Percentiles rank a stretch among this genome's conserved stretches.
phyloP scores from a whole-genome alignment of 2,888 invertebrate species.

The Troides aeacus region DNA sequence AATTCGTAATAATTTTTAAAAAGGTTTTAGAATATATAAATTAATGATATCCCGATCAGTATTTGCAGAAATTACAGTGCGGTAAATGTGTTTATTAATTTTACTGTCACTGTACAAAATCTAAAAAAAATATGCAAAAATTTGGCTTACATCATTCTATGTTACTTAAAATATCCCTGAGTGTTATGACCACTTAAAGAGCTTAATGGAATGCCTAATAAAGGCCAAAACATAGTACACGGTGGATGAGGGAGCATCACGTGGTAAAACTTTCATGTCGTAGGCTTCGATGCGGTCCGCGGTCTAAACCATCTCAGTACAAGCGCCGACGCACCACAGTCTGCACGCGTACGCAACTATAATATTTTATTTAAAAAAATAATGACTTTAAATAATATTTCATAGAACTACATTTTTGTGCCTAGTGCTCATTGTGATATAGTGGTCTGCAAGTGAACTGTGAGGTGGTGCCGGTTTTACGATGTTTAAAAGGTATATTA shows the following conservation, averaged over 20 bases:
- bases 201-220: conserved; percentile 9
- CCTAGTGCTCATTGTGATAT: conserved; percentile 22
- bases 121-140: not conserved
- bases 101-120: not conserved
- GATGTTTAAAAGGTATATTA: conserved; percentile 26
- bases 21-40: too few relatives aligned
- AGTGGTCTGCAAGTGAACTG: conserved; percentile 25
- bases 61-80: too few relatives aligned
- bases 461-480: conserved; percentile 15
- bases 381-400: conserved; percentile 14
- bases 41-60: too few relatives aligned
- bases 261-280: conserved; percentile 42
- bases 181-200: not conserved
- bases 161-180: not conserved
- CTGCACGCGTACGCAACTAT: conserved; percentile 49
- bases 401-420: conserved; percentile 21
- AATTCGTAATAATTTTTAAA: too few relatives aligned
- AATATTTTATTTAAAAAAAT: conserved; percentile 17
- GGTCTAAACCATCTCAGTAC: conserved; percentile 50
- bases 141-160: not conserved
- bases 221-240: conserved; percentile 10
- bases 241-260: conserved; percentile 37
- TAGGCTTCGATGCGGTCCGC: conserved; percentile 53
- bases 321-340: conserved; percentile 51
- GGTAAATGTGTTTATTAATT: too few relatives aligned